Percentiles rank a stretch among this genome's conserved stretches.
These are phyloP conservation scores for Mycalesis mineus DNA, from an alignment of 2,888 invertebrate species.

Conservation along the genomic window DNA sequence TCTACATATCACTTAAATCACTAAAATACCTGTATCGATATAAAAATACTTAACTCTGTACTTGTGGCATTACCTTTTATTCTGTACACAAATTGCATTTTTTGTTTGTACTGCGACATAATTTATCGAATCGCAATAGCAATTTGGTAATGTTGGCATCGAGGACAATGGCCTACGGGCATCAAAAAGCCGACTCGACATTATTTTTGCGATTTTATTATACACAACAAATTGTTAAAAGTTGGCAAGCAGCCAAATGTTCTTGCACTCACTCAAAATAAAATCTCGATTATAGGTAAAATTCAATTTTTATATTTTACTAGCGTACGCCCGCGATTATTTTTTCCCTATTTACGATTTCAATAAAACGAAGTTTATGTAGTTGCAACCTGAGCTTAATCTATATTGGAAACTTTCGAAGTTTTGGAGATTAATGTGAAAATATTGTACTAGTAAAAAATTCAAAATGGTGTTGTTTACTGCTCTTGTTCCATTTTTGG, in stretches of 20 bases:
- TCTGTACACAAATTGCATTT: not conserved
- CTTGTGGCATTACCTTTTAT: too few species aligned
- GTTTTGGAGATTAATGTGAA: too few species aligned
- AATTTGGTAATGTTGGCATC: constrained; percentile 4
- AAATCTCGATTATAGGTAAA: constrained; percentile 1
- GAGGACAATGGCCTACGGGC: not conserved
- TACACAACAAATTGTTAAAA: constrained; percentile 7
- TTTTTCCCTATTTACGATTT: too few species aligned
- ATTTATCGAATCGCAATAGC: constrained; percentile 8
- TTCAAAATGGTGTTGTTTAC: too few species aligned
- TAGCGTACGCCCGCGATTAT: constrained; percentile 4
- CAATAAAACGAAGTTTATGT: too few species aligned
- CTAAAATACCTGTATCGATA: too few species aligned
- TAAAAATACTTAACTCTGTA: too few species aligned
- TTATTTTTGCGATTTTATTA: constrained; percentile 10
- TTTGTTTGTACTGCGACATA: not conserved
- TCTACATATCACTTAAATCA: too few species aligned
- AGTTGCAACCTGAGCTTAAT: too few species aligned
- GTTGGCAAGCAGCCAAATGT: constrained; percentile 1
- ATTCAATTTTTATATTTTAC: not conserved
- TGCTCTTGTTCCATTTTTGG: too few species aligned
- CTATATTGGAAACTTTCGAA: too few species aligned
- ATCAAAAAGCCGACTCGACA: constrained; percentile 1
- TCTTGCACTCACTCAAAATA: constrained; percentile 1
- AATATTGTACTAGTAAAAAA: too few species aligned